phyloP scores from a whole-genome alignment of 2,888 invertebrate species.

The Plagodis dolabraria region DNA sequence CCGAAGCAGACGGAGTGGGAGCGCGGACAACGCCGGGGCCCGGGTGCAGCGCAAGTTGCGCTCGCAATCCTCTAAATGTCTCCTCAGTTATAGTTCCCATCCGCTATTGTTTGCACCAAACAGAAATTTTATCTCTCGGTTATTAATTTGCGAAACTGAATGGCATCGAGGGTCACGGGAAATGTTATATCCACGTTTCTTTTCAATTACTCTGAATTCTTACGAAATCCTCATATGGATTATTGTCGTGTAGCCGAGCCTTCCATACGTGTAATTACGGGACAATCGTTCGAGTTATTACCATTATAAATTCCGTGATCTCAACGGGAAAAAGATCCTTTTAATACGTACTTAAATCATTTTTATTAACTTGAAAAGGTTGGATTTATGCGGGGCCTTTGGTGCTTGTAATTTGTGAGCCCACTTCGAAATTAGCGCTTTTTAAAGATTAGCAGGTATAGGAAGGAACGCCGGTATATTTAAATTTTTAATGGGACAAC shows the following conservation, averaged over 20 bases:
- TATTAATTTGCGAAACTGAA: slow-evolving; percentile 62
- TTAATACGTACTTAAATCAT: slow-evolving; percentile 80
- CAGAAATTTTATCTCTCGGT: slow-evolving; percentile 53
- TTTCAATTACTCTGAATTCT: slow-evolving; percentile 38
- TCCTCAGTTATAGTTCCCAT: slow-evolving; percentile 42
- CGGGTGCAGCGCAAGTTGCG: slow-evolving; percentile 33
- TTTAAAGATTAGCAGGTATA: slow-evolving; percentile 29
- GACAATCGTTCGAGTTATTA: slow-evolving; percentile 67
- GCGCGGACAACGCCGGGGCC: slow-evolving; percentile 22
- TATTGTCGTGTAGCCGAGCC: slow-evolving; percentile 26
- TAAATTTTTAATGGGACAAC: slow-evolving; percentile 3
- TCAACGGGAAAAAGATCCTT: slow-evolving; percentile 70
- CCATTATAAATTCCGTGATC: slow-evolving; percentile 75
- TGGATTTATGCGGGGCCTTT: slow-evolving; percentile 71
- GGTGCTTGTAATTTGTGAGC: slow-evolving; percentile 66
- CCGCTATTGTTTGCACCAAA: slow-evolving; percentile 57
- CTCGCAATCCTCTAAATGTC: slow-evolving; percentile 50
- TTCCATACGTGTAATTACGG: slow-evolving; percentile 55
- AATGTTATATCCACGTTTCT: slow-evolving; percentile 43
- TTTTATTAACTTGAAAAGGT: slow-evolving; percentile 82
- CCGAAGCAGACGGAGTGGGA: neutral
- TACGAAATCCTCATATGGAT: slow-evolving; percentile 26
- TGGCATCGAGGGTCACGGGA: slow-evolving; percentile 40
- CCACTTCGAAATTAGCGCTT: slow-evolving; percentile 56
- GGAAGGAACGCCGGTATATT: slow-evolving; percentile 14